Base-by-base conservation (phyloP, 1,140 invertebrate genomes). In the Aphidius ervi region DNA sequence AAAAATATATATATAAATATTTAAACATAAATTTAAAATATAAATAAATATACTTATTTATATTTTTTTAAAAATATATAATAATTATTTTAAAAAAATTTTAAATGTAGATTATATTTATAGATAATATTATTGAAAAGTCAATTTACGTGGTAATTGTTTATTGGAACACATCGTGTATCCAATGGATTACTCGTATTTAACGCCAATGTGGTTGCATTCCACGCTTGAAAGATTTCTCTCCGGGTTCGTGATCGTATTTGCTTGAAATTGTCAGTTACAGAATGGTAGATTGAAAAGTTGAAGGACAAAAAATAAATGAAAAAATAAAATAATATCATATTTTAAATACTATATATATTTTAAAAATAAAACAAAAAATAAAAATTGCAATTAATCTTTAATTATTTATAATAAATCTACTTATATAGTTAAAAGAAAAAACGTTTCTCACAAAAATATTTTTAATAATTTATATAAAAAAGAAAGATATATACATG, bases 171-270 rank as follows among this genome's bases (percentile, higher is more conserved):
- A 55, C 52, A 52, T 62, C 47, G 23, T 41, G 58, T 58, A 56
- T 56, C 56, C 64, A 66, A 60, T 68, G 70, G 71, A 71, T 79
- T 78, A 77, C 76, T 79, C 75, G 77, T 78, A 79, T 81, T 81
- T 80, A 79, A 79, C 75, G 78, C 76, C 77, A 79, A 79, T 79
- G 76, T 79, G 79, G 69, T 64, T 71, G 73, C 68, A 68, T 68
- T 63, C 64, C 70, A 75, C 71, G 75, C 68, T 67, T 71, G 65
- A 67, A 46, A 63, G 68, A 59, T 61, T 67, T 63, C 64, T 59
- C 65, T 64, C 64, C 64, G 31, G 6, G 2, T 31, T 66, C 66
- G 65, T 49, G 62, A 76, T 75, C 71, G 68, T 66, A 74, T 76
- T 77, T 77, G 69, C 72, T 61, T 69, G 69, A 74, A 77, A 77